Percentiles rank a stretch among this genome's conserved stretches.
Conservation (phyloP, 2,797 vertebrate species). For the Phrynocephalus vlangalii region DNA sequence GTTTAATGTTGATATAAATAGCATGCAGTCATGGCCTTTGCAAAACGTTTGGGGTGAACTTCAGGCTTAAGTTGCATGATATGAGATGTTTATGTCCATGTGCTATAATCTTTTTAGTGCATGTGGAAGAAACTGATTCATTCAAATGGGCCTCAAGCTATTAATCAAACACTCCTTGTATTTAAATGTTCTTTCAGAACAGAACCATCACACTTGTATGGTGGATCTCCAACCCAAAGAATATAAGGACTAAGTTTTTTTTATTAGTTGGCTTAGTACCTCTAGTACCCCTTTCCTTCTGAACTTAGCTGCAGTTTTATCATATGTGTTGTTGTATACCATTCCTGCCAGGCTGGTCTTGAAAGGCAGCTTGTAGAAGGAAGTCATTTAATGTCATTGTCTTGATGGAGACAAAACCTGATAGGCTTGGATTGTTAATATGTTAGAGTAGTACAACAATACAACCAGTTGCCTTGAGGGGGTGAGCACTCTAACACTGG, state of each 20-base stretch:
- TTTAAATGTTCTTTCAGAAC: neutral
- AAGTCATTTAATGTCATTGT: neutral
- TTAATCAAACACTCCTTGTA: neutral
- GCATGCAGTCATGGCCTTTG: neutral
- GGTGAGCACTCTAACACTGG: too few species aligned
- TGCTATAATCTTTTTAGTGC: neutral
- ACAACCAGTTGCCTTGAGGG: too few species aligned
- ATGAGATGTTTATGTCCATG: neutral
- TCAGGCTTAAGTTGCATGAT: neutral
- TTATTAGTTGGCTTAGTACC: neutral
- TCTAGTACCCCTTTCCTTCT: neutral
- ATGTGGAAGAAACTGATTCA: neutral
- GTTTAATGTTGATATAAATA: conserved; percentile 17
- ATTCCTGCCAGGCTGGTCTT: neutral
- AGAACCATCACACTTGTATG: neutral
- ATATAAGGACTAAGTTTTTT: neutral
- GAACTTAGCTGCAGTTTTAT: neutral
- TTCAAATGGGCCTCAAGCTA: neutral
- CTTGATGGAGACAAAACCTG: neutral
- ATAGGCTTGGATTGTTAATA: neutral
- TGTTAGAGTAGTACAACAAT: too few species aligned
- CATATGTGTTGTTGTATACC: neutral
- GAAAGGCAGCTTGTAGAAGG: neutral
- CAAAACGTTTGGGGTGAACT: neutral
- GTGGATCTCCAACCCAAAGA: neutral